These are phyloP conservation scores for Latrodectus elegans DNA, from an alignment of 2,888 invertebrate species.

Conservation along the genomic window DNA sequence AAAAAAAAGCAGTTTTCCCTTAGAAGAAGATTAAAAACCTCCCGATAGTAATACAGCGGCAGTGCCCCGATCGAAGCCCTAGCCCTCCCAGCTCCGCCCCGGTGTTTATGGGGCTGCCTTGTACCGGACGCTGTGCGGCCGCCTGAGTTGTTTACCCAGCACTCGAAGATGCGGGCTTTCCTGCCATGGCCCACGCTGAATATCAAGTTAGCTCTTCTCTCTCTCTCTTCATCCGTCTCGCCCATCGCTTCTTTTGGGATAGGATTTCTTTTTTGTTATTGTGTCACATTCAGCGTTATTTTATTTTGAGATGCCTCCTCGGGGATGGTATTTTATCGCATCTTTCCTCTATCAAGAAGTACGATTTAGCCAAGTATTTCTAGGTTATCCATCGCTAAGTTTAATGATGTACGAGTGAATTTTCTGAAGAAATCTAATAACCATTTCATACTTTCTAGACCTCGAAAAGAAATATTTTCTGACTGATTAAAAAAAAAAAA, in stretches of 20 bases:
- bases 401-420: too few species aligned
- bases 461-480: too few species aligned
- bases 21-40: conserved; percentile 56
- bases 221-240: conserved; percentile 14
- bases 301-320: conserved; percentile 3
- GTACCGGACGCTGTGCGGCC: conserved; percentile 65
- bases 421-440: too few species aligned
- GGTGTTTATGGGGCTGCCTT: conserved; percentile 53
- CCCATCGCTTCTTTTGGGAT: neutral
- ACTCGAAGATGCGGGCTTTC: conserved; percentile 63
- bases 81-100: conserved; percentile 10
- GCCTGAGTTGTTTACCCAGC: conserved; percentile 64
- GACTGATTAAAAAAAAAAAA: too few species aligned
- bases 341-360: neutral
- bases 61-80: conserved; percentile 32
- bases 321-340: conserved; percentile 1
- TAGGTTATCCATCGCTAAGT: too few species aligned
- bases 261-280: neutral
- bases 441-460: too few species aligned
- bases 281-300: neutral
- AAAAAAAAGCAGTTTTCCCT: conserved; percentile 27
- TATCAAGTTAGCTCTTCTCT: conserved; percentile 62
- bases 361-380: too few species aligned
- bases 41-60: conserved; percentile 17
- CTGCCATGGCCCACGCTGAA: conserved; percentile 50